A percentile compares a stretch with the other conserved stretches of the same genome.
These are phyloP conservation scores for Lochmaea capreae DNA, from an alignment of 2,888 invertebrate species.

Conservation along the genomic window DNA sequence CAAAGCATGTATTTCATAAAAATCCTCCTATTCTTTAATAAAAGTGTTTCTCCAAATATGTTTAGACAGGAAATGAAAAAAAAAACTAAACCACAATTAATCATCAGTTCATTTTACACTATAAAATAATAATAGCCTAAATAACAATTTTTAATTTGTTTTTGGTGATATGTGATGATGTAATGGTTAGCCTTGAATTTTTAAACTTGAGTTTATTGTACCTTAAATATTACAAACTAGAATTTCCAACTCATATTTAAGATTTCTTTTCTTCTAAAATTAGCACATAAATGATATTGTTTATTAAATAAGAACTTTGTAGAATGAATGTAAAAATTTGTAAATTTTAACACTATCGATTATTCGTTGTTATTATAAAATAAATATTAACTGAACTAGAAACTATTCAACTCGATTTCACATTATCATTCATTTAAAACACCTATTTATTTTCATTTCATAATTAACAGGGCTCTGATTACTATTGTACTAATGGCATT, in stretches of 20 bases:
- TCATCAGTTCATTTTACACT: not conserved
- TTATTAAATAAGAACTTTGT: not conserved
- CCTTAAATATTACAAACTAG: slow-evolving; percentile 18
- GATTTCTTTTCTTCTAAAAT: not conserved
- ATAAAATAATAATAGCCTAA: not conserved
- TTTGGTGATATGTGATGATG: slow-evolving; percentile 18
- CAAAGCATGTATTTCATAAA: no score
- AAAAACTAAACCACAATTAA: not conserved
- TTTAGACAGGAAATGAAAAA: not conserved
- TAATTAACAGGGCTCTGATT: no score
- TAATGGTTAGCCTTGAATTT: slow-evolving; percentile 25
- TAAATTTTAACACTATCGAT: no score
- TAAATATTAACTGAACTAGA: no score
- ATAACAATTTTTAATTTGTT: not conserved
- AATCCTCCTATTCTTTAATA: no score
- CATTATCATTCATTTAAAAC: no score
- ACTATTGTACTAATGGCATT: no score
- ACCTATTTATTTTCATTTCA: no score
- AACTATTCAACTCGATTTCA: no score
- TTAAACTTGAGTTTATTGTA: slow-evolving; percentile 28
- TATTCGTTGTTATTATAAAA: no score
- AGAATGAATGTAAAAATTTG: not conserved
- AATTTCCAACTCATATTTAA: not conserved
- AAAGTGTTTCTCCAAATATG: not conserved
- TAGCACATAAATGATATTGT: not conserved